Percentiles rank a stretch among this genome's conserved stretches.
Conservation (phyloP, 2,113 vertebrate genomes). For the Tetraodon nigroviridis region DNA sequence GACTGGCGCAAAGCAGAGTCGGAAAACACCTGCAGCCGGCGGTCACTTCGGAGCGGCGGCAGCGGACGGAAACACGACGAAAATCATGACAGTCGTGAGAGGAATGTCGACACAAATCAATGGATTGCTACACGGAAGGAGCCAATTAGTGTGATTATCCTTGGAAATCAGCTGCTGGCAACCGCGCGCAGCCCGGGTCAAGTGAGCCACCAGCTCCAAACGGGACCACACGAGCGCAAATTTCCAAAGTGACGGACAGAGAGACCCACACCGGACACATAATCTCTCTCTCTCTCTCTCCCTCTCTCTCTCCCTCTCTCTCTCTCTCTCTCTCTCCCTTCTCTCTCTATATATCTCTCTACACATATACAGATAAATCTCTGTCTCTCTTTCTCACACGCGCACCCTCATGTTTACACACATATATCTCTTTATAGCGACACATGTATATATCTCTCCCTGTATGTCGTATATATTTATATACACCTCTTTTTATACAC, state of each 20-base stretch:
- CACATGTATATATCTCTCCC: too few species aligned
- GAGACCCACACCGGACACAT: slow-evolving; percentile 33
- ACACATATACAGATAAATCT: not conserved
- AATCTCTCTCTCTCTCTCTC: slow-evolving; percentile 26
- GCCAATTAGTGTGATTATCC: slow-evolving; percentile 42
- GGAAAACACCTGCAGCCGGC: slow-evolving; percentile 78
- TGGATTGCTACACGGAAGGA: slow-evolving; percentile 11
- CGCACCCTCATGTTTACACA: too few species aligned
- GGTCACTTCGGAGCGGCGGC: slow-evolving; percentile 69
- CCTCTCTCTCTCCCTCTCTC: slow-evolving; percentile 26
- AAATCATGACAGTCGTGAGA: slow-evolving; percentile 31
- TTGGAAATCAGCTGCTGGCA: slow-evolving; percentile 22
- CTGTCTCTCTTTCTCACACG: slow-evolving; percentile 20
- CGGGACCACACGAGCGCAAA: slow-evolving; percentile 47
- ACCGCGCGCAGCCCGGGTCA: slow-evolving; percentile 31
- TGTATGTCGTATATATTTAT: too few species aligned
- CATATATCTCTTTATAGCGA: too few species aligned
- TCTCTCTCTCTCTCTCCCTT: slow-evolving; percentile 26
- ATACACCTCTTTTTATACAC: too few species aligned
- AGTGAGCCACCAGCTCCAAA: slow-evolving; percentile 42
- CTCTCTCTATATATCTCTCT: not conserved
- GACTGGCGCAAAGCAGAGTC: slow-evolving; percentile 31
- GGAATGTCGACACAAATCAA: slow-evolving; percentile 32
- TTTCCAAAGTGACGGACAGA: slow-evolving; percentile 57
- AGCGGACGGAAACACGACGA: slow-evolving; percentile 50